phyloP scores from a whole-genome alignment of 2,113 vertebrate species.

The Crotalus helleri region DNA sequence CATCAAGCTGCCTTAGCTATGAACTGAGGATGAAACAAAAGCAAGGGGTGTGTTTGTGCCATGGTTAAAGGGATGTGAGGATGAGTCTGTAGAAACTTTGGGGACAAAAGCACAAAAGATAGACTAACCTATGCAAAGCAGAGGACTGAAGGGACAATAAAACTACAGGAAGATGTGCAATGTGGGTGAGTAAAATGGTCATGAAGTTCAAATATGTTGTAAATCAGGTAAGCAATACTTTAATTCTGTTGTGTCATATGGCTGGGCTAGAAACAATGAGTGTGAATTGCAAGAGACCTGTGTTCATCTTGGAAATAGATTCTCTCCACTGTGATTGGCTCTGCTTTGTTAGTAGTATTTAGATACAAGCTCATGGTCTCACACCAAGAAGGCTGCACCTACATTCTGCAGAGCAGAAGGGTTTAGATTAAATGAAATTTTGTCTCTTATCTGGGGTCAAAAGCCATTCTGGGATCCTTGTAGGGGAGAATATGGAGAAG shows the following conservation, averaged over 20 bases:
- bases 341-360: background rate
- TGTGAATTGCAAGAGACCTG: background rate
- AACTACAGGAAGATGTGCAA: background rate
- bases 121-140: background rate
- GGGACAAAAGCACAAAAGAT: background rate
- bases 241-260: background rate
- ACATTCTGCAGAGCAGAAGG: background rate
- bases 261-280: background rate
- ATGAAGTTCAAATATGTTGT: conserved; percentile 1
- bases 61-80: background rate
- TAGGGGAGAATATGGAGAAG: background rate
- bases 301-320: background rate
- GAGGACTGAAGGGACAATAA: background rate
- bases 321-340: background rate
- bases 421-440: background rate
- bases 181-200: background rate
- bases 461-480: background rate
- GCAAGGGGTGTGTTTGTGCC: background rate
- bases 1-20: background rate
- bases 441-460: background rate
- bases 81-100: background rate
- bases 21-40: background rate
- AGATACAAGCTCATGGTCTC: background rate
- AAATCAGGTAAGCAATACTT: background rate
- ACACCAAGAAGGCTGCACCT: background rate